These are phyloP conservation scores for Chiroxiphia lanceolata DNA, from an alignment of 2,797 vertebrate species.

Conservation along the genomic window DNA sequence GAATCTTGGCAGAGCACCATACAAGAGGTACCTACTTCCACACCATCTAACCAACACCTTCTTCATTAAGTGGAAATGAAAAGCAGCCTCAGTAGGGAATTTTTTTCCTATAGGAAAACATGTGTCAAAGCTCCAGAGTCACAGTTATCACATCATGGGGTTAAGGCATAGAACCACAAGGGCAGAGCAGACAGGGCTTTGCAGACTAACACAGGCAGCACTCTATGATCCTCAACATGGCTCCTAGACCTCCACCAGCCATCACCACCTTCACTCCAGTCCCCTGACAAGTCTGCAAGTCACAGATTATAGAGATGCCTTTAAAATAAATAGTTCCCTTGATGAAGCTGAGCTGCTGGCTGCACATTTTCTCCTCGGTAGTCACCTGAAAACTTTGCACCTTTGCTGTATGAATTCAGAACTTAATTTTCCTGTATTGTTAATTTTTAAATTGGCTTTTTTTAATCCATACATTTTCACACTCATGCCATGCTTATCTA, in stretches of 20 bases:
- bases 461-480: not conserved
- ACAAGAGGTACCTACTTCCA: not conserved
- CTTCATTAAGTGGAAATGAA: not conserved
- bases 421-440: not conserved
- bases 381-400: not conserved
- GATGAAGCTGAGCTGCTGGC: not conserved
- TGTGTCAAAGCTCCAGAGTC: not conserved
- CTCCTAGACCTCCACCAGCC: not conserved
- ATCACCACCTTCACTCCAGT: not conserved
- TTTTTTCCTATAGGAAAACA: not conserved
- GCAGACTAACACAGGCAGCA: not conserved
- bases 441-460: not conserved
- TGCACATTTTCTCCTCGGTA: not conserved
- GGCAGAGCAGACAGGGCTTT: not conserved
- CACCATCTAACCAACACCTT: not conserved
- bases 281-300: not conserved
- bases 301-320: not conserved
- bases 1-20: not conserved
- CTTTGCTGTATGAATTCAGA: not conserved
- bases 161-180: fast-evolving
- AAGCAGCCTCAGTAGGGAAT: not conserved
- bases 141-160: not conserved
- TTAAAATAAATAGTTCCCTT: not conserved
- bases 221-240: fast-evolving
- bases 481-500: not conserved